Evolutionary conservation across 2,797 vertebrate species (phyloP).

Genomic region (Antrozous pallidus): DNA sequence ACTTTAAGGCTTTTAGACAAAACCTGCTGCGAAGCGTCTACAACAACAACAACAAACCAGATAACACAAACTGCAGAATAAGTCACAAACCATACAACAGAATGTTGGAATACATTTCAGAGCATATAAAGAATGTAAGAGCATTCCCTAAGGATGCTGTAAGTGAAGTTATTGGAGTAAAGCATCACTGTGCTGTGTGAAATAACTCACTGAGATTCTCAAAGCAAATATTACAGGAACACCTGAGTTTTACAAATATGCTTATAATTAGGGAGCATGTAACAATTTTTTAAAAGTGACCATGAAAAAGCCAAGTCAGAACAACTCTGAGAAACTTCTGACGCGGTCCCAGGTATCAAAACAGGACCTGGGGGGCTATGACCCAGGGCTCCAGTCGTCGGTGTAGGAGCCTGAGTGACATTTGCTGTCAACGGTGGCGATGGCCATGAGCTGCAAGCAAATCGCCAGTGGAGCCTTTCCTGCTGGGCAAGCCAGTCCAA

Average conservation of each 20-base stretch:
- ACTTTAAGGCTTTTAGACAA: constrained; percentile 22
- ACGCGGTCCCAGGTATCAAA: neutral
- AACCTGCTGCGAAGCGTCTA: neutral
- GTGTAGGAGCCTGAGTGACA: neutral
- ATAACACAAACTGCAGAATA: constrained; percentile 27
- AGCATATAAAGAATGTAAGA: neutral
- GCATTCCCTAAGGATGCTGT: neutral
- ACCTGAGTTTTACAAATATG: constrained; percentile 9
- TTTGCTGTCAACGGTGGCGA: neutral
- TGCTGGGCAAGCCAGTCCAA: neutral
- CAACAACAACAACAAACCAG: neutral
- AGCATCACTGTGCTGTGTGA: neutral
- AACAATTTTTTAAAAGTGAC: neutral
- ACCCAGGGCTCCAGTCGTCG: neutral
- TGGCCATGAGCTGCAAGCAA: neutral
- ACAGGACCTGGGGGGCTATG: neutral
- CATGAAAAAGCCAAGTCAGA: constrained; percentile 17
- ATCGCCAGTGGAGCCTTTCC: neutral
- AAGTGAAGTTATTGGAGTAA: neutral
- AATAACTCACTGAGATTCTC: neutral
- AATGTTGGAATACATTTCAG: neutral
- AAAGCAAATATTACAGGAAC: neutral
- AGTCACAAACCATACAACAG: neutral
- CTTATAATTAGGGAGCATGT: neutral
- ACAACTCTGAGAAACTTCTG: constrained; percentile 21